These are phyloP conservation scores for Pangasius mekongensis DNA, from an alignment of 2,797 vertebrate genomes.

Conservation along the genomic window DNA sequence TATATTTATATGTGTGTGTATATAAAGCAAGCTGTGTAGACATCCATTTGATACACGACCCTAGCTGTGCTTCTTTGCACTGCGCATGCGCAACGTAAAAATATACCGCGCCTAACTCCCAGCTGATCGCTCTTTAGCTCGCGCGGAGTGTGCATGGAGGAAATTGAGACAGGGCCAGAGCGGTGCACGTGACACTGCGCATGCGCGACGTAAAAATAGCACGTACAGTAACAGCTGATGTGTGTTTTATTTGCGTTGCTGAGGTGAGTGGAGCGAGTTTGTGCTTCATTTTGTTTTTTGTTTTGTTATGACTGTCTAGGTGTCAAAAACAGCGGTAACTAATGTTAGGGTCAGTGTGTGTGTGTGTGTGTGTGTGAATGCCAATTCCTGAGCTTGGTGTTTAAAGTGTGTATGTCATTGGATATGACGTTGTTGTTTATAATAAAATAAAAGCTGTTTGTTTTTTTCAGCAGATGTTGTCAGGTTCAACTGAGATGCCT, in stretches of 20 bases:
- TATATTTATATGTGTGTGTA: neutral
- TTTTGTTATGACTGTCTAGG: neutral
- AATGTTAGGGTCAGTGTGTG: neutral
- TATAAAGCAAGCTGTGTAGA: too few relatives aligned
- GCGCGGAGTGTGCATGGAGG: neutral
- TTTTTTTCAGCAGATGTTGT: neutral
- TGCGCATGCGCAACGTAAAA: conserved; percentile 1
- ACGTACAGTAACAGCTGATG: conserved; percentile 3
- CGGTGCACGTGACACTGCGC: neutral
- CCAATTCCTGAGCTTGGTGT: too few relatives aligned
- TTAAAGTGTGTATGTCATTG: neutral
- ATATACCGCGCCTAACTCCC: neutral
- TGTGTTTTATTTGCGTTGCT: neutral
- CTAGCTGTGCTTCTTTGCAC: neutral
- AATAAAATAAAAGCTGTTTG: neutral
- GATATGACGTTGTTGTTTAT: neutral
- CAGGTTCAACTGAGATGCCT: neutral
- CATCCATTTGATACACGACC: neutral
- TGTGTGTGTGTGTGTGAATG: neutral
- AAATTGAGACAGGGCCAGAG: conserved; percentile 10
- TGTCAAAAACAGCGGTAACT: neutral
- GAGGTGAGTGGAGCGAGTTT: conserved; percentile 3
- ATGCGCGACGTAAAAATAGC: conserved; percentile 12
- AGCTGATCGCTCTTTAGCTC: neutral
- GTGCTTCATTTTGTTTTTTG: neutral